Percentiles rank a stretch among this genome's conserved stretches.
Evolutionary conservation across 2,888 invertebrate species (phyloP).

Genomic region (Philereme vetulata): DNA sequence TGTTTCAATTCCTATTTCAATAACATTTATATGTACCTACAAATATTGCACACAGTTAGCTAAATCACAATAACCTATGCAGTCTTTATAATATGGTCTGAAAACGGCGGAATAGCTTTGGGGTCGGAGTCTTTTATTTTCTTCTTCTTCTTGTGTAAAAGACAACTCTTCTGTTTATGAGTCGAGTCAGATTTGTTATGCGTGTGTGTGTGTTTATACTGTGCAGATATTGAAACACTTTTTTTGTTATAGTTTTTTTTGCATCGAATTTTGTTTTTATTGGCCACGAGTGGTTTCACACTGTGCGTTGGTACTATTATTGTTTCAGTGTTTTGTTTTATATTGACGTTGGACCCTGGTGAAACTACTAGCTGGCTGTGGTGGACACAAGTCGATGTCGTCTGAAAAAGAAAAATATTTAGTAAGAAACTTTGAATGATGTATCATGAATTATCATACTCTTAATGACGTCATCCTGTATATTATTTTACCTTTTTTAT

Average conservation of each 20-base stretch:
- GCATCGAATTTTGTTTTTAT: constrained; percentile 55
- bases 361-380: constrained; percentile 75
- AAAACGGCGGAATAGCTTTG: constrained; percentile 58
- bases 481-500: too few species aligned
- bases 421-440: neutral
- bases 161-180: constrained; percentile 70
- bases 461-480: too few species aligned
- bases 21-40: constrained; percentile 10
- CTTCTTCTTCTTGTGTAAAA: constrained; percentile 70
- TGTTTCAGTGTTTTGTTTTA: constrained; percentile 43
- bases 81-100: constrained; percentile 79
- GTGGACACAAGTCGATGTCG: constrained; percentile 73
- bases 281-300: constrained; percentile 30
- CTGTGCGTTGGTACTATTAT: constrained; percentile 37
- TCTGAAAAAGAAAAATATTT: constrained; percentile 49
- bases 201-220: constrained; percentile 71
- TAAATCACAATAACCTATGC: constrained; percentile 52
- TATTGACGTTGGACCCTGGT: constrained; percentile 45
- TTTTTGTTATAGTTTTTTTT: constrained; percentile 63
- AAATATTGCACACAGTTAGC: constrained; percentile 32
- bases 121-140: constrained; percentile 66
- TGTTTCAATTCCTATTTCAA: constrained; percentile 15
- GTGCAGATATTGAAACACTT: constrained; percentile 64
- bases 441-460: too few species aligned
- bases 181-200: constrained; percentile 75